These are phyloP conservation scores for Choristoneura fumiferana DNA, from an alignment of 1,140 invertebrate species.

Conservation along the genomic window DNA sequence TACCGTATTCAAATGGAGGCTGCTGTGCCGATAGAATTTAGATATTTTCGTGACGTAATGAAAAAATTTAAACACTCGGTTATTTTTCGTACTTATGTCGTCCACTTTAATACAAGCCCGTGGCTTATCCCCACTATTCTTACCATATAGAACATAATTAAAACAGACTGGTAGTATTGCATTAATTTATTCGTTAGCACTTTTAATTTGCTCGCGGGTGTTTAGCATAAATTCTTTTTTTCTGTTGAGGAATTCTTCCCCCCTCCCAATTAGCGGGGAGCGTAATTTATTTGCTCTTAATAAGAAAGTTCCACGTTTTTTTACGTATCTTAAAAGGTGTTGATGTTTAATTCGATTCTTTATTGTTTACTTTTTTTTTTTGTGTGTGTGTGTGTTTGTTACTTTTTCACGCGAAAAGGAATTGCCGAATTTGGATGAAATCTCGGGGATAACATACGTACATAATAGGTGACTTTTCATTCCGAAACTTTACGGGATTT, in stretches of 20 bases:
- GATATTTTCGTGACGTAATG: too few relatives aligned
- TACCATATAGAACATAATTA: constrained; percentile 51
- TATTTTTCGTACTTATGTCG: too few relatives aligned
- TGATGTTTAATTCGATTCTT: constrained; percentile 15
- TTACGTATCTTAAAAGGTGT: constrained; percentile 26
- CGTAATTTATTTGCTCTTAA: constrained; percentile 67
- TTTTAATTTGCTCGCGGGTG: constrained; percentile 71
- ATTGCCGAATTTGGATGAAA: too few relatives aligned
- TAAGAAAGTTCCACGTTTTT: constrained; percentile 45
- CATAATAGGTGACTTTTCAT: too few relatives aligned
- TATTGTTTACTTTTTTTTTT: constrained; percentile 14
- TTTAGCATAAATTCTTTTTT: constrained; percentile 71
- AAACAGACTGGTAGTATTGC: constrained; percentile 62
- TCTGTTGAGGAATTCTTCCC: constrained; percentile 16
- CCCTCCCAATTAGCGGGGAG: constrained; percentile 57
- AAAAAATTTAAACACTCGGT: too few relatives aligned
- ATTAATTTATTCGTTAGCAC: constrained; percentile 62
- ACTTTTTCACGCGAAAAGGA: too few relatives aligned
- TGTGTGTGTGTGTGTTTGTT: background rate
- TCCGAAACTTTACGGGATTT: too few relatives aligned
- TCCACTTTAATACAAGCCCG: background rate
- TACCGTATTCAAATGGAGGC: too few relatives aligned
- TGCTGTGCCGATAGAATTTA: too few relatives aligned
- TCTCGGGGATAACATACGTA: too few relatives aligned
- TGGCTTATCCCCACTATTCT: constrained; percentile 37